Conservation (phyloP, 2,888 invertebrate genomes). For the Drosophila prostipennis region DNA sequence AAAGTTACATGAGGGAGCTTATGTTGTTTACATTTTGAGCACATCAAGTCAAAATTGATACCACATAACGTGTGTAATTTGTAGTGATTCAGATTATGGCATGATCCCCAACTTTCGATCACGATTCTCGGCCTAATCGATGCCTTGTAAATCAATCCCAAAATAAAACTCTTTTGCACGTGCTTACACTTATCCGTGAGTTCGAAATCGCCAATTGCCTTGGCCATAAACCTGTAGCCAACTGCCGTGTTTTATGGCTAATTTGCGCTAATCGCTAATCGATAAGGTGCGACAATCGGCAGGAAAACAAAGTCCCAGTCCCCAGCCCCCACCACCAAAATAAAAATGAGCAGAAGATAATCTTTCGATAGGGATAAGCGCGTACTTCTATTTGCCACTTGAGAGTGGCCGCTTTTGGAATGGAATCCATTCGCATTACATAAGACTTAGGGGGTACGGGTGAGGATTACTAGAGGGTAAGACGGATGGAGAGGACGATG, state of each 20-base stretch:
- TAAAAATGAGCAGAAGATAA: constrained; percentile 20
- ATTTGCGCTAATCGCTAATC: constrained; percentile 31
- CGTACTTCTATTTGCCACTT: constrained; percentile 36
- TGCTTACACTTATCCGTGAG: constrained; percentile 6
- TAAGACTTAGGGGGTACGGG: constrained; percentile 44
- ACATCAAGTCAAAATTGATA: too few species aligned
- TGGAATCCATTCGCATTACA: constrained; percentile 34
- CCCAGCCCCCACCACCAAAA: constrained; percentile 7
- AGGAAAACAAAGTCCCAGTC: constrained; percentile 34
- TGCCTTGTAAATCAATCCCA: background rate
- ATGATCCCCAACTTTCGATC: background rate
- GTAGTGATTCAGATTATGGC: background rate
- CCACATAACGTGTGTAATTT: background rate
- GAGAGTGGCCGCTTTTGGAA: constrained; percentile 10
- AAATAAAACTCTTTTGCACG: constrained; percentile 11
- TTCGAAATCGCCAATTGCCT: background rate
- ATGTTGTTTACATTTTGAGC: too few species aligned
- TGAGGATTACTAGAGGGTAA: constrained; percentile 42
- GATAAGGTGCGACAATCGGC: constrained; percentile 12
- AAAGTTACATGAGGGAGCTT: too few species aligned
- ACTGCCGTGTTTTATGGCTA: constrained; percentile 20
- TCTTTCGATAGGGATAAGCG: constrained; percentile 42
- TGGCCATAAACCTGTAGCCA: constrained; percentile 13
- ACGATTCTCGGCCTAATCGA: background rate
- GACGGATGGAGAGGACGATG: constrained; percentile 46